Evolutionary conservation across 2,113 vertebrate species (phyloP).

Genomic region (Numida meleagris): DNA sequence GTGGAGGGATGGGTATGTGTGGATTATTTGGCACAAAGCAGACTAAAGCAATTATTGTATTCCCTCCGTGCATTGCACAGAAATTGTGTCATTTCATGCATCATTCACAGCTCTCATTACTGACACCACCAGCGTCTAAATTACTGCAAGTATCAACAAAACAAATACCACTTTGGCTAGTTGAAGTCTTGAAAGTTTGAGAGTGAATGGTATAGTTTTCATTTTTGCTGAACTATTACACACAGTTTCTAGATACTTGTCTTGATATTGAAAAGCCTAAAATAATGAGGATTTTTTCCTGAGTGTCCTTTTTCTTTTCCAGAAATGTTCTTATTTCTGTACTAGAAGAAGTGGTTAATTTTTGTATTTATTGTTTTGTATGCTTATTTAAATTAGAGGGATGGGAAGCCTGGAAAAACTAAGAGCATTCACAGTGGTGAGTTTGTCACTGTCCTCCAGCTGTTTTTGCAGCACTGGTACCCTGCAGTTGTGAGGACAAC

Average conservation of each 20-base stretch:
- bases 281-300: neutral
- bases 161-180: neutral
- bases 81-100: conserved; percentile 53
- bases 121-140: neutral
- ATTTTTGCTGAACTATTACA: neutral
- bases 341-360: neutral
- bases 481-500: neutral
- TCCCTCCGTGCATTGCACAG: conserved; percentile 7
- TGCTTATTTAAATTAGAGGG: neutral
- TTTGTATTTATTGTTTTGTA: neutral
- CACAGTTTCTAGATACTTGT: neutral
- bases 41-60: conserved; percentile 35
- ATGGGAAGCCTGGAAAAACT: neutral
- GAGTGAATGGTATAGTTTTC: neutral
- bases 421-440: neutral
- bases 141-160: conserved; percentile 1
- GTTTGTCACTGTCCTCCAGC: neutral
- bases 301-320: neutral
- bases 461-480: neutral
- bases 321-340: neutral
- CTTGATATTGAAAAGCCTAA: neutral
- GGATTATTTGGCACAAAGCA: conserved; percentile 4
- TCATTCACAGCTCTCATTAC: conserved; percentile 59
- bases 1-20: neutral
- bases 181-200: neutral